A percentile compares a stretch with the other conserved stretches of the same genome.
Evolutionary conservation across 2,113 vertebrate genomes (phyloP).

Genomic region (Nicator chloris): DNA sequence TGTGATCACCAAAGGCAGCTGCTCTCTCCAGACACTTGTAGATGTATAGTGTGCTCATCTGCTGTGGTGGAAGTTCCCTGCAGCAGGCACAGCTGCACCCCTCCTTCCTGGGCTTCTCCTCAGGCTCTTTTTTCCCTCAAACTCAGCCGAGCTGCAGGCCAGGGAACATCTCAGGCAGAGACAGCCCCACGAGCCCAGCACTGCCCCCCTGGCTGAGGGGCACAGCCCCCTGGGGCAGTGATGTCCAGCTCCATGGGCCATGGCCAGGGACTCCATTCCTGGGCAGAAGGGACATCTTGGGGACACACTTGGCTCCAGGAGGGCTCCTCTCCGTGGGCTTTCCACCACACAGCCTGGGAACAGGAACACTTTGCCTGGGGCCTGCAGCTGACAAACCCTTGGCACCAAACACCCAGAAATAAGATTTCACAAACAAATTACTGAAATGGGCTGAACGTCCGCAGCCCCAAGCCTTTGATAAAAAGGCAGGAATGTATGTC

Average conservation of each 20-base stretch:
- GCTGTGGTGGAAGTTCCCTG: neutral
- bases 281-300: accelerated
- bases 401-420: neutral
- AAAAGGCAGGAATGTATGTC: neutral
- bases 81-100: neutral
- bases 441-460: neutral
- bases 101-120: neutral
- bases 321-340: neutral
- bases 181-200: neutral
- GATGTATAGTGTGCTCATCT: neutral
- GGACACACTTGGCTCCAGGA: neutral
- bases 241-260: neutral
- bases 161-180: neutral
- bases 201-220: too few relatives aligned
- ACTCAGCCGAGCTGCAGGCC: neutral
- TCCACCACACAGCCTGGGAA: neutral
- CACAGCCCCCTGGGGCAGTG: neutral
- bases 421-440: neutral
- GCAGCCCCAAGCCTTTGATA: neutral
- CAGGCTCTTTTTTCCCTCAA: neutral
- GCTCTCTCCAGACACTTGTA: neutral
- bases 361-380: neutral
- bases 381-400: neutral
- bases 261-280: neutral
- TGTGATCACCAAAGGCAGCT: neutral